These are phyloP conservation scores for Pogona vitticeps DNA, from an alignment of 2,113 vertebrate genomes.

Conservation along the genomic window DNA sequence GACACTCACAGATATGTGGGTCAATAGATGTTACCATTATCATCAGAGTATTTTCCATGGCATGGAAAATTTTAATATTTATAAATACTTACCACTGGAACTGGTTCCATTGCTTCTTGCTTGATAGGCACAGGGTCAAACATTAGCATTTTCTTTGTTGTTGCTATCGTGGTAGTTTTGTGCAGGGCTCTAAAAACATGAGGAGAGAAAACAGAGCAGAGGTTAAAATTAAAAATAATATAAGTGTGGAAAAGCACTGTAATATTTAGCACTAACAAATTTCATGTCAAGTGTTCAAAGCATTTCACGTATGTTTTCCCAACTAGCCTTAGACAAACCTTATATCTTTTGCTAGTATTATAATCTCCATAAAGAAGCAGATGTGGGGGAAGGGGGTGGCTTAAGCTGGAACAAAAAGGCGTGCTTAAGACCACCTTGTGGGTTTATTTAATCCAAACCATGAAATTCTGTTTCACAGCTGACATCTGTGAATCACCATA, in stretches of 20 bases:
- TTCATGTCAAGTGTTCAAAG: not conserved
- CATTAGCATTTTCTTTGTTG: slow-evolving; percentile 91
- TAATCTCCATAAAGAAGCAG: not conserved
- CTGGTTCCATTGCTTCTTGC: slow-evolving; percentile 89
- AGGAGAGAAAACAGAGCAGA: not conserved
- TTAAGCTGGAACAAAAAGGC: too few relatives aligned
- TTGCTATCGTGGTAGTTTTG: slow-evolving; percentile 55
- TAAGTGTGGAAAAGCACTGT: not conserved
- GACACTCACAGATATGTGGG: not conserved
- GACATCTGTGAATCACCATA: not conserved
- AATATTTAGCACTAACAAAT: not conserved
- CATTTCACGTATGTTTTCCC: not conserved
- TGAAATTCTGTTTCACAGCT: not conserved
- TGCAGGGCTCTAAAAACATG: slow-evolving; percentile 45
- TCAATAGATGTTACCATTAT: not conserved
- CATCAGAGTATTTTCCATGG: not conserved
- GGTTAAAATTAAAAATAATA: not conserved
- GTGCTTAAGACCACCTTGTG: not conserved
- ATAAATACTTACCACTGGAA: slow-evolving; percentile 82
- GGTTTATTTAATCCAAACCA: not conserved
- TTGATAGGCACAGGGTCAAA: slow-evolving; percentile 94
- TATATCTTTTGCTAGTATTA: not conserved
- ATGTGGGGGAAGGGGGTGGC: too few relatives aligned
- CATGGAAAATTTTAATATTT: not conserved
- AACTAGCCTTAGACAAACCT: not conserved